phyloP scores from a whole-genome alignment of 2,888 invertebrate species.

The Molorchus minor region DNA sequence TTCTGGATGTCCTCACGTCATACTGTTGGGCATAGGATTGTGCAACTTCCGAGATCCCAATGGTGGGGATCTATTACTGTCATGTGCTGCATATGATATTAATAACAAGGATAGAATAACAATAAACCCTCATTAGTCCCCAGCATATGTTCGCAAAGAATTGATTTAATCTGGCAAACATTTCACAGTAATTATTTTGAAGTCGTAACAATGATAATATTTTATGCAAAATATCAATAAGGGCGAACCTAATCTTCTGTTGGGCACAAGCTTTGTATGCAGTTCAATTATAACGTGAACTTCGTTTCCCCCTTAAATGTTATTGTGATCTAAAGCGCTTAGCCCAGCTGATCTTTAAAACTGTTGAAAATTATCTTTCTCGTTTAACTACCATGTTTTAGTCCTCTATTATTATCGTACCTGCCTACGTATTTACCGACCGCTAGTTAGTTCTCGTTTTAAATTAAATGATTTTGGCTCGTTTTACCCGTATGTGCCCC shows the following conservation, averaged over 20 bases:
- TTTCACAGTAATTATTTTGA: slow-evolving; percentile 42
- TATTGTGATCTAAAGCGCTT: slow-evolving; percentile 36
- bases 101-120: too few relatives aligned
- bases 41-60: too few relatives aligned
- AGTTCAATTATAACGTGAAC: slow-evolving; percentile 34
- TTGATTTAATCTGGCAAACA: slow-evolving; percentile 35
- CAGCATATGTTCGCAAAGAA: slow-evolving; percentile 34
- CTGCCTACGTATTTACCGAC: slow-evolving; percentile 22
- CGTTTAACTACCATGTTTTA: slow-evolving; percentile 33
- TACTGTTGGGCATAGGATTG: too few relatives aligned
- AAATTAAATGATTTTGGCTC: slow-evolving; percentile 27
- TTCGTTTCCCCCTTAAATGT: slow-evolving; percentile 33
- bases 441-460: slow-evolving; percentile 22
- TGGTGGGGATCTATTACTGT: too few relatives aligned
- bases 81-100: too few relatives aligned
- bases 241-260: slow-evolving; percentile 42
- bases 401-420: slow-evolving; percentile 15
- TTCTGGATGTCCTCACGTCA: too few relatives aligned
- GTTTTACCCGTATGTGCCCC: slow-evolving; percentile 7
- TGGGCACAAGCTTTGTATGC: slow-evolving; percentile 39
- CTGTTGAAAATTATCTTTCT: slow-evolving; percentile 41
- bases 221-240: slow-evolving; percentile 37
- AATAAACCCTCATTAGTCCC: slow-evolving; percentile 10
- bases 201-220: slow-evolving; percentile 45
- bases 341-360: slow-evolving; percentile 39